A percentile compares a stretch with the other conserved stretches of the same genome.
Conservation (phyloP, 2,113 vertebrate species). For the Tapirus terrestris region DNA sequence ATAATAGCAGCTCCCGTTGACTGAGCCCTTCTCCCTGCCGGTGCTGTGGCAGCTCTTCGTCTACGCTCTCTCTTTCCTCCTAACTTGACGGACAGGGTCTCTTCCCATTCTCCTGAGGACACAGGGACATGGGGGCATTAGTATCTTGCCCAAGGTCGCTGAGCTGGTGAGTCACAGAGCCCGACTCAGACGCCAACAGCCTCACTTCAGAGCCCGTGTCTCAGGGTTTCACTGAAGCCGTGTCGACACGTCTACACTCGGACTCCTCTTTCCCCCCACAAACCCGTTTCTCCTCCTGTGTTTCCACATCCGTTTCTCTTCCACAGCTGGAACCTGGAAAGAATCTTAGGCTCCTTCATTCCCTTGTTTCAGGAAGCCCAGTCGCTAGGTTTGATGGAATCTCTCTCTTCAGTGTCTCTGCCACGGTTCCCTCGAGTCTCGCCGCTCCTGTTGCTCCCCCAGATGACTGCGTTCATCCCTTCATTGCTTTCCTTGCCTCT, state of each 20-base stretch:
- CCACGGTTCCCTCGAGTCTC: fast-evolving
- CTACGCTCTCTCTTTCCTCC: neutral
- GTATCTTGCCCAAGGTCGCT: neutral
- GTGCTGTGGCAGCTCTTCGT: fast-evolving
- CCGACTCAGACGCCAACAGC: fast-evolving
- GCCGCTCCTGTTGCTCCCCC: fast-evolving
- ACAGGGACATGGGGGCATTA: fast-evolving
- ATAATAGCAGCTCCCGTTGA: neutral
- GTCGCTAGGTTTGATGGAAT: neutral
- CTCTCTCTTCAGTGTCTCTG: fast-evolving
- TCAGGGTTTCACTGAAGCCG: neutral
- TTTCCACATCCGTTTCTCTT: neutral
- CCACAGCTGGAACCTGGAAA: neutral
- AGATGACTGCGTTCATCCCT: fast-evolving
- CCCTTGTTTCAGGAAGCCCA: neutral
- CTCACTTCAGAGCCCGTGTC: too few relatives aligned
- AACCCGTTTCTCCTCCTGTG: neutral
- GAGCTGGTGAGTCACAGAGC: neutral
- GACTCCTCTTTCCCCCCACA: neutral
- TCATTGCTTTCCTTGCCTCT: neutral
- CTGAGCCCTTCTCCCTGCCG: neutral
- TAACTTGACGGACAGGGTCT: neutral
- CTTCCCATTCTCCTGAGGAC: neutral
- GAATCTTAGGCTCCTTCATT: neutral
- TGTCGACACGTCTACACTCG: fast-evolving